Percentiles rank a stretch among this genome's conserved stretches.
phyloP scores from a whole-genome alignment of 2,113 vertebrate species.

The Trachemys scripta region DNA sequence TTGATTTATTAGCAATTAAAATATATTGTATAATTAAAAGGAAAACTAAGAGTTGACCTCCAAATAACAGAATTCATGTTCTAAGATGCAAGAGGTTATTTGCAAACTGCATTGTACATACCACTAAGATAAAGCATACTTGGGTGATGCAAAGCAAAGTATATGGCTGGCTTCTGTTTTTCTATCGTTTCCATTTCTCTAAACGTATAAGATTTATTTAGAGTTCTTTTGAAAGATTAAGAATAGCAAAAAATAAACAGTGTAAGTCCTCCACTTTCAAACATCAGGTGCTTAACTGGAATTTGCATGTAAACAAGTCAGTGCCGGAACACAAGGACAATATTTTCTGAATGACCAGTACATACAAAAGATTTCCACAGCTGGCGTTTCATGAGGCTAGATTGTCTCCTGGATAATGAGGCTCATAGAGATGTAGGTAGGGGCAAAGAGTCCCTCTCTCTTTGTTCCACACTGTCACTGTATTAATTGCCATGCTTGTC shows the following conservation, averaged over 20 bases:
- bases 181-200: neutral
- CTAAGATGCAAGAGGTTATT: neutral
- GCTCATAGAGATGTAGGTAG: neutral
- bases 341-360: neutral
- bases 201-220: neutral
- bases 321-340: accelerated
- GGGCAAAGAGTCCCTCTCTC: neutral
- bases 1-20: neutral
- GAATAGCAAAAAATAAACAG: neutral
- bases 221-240: neutral
- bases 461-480: neutral
- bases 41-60: neutral
- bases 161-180: neutral
- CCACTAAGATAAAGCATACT: neutral
- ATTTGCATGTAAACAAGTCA: neutral
- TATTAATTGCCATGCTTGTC: neutral
- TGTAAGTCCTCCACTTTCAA: accelerated
- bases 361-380: neutral
- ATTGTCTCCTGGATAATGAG: neutral
- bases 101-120: slow-evolving; percentile 4
- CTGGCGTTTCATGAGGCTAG: neutral
- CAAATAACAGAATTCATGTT: slow-evolving; percentile 22
- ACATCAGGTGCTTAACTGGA: neutral
- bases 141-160: neutral
- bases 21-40: neutral